Evolutionary conservation across 2,797 vertebrate genomes (phyloP).

Genomic region (Sebastes dallii): DNA sequence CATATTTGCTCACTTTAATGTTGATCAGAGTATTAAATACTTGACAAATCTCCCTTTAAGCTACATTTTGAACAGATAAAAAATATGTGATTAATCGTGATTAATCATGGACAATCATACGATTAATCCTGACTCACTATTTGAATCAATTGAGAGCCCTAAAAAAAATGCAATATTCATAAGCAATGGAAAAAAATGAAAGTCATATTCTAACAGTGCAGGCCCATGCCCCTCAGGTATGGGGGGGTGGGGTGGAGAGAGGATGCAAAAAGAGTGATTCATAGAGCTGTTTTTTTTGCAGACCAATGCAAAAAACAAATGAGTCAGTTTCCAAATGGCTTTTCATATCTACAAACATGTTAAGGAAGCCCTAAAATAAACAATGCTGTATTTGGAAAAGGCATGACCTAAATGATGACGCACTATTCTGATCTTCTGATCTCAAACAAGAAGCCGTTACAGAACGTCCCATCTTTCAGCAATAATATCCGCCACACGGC

Average conservation of each 20-base stretch:
- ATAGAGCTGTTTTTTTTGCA: slow-evolving; percentile 10
- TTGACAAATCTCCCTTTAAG: no score
- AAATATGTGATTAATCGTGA: no score
- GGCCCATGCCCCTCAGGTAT: background rate
- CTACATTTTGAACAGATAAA: no score
- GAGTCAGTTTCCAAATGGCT: slow-evolving; percentile 24
- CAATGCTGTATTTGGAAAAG: slow-evolving; percentile 20
- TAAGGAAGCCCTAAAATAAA: slow-evolving; percentile 8
- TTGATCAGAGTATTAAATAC: no score
- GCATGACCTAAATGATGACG: slow-evolving; percentile 13
- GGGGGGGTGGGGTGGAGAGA: background rate
- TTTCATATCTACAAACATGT: slow-evolving; percentile 14
- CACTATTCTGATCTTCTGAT: background rate
- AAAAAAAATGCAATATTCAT: background rate
- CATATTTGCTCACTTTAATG: no score
- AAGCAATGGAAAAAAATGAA: background rate
- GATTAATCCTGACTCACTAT: no score
- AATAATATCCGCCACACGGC: background rate
- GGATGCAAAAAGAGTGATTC: slow-evolving; percentile 23
- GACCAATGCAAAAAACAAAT: slow-evolving; percentile 13
- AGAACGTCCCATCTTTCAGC: background rate
- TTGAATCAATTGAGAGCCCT: no score
- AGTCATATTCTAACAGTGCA: background rate
- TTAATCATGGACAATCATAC: no score
- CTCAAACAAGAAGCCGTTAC: background rate